These are phyloP conservation scores for Spongilla lacustris DNA, from an alignment of 37 sponge, comb jelly and placozoan species.

Conservation along the genomic window DNA sequence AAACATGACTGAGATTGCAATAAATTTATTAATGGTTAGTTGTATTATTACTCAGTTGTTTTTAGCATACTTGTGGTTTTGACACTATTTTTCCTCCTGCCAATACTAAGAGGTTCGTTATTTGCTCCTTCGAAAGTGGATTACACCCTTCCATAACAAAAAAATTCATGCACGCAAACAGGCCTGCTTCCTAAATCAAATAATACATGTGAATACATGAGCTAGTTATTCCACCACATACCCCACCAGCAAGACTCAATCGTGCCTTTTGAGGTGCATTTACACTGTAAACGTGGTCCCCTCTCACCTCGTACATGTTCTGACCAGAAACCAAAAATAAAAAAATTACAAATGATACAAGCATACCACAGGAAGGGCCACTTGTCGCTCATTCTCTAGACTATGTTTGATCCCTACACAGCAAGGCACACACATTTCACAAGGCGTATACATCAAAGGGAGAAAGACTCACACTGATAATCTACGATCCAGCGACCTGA, in stretches of 20 bases:
- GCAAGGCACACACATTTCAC: background rate
- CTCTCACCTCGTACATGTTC: constrained; percentile 13
- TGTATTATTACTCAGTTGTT: too few relatives aligned
- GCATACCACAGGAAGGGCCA: constrained; percentile 3
- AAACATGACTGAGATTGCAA: background rate
- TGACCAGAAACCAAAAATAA: background rate
- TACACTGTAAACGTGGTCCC: background rate
- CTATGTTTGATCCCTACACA: constrained; percentile 9
- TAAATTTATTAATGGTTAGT: too few relatives aligned
- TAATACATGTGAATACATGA: background rate
- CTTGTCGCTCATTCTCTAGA: background rate
- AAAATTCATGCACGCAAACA: background rate
- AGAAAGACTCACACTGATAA: background rate
- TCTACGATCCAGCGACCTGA: constrained; percentile 29
- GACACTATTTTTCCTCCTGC: background rate
- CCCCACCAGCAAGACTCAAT: background rate
- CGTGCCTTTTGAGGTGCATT: background rate
- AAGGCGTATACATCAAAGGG: background rate
- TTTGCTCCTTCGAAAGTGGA: constrained; percentile 3
- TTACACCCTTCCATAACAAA: background rate
- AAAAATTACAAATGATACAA: background rate
- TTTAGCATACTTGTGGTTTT: too few relatives aligned
- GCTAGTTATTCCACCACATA: background rate
- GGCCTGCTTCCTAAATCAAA: constrained; percentile 6
- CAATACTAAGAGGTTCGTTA: background rate